Percentiles rank a stretch among this genome's conserved stretches.
These are phyloP conservation scores for Halcyon smyrnensis DNA, from an alignment of 2,797 vertebrate species.

Conservation along the genomic window DNA sequence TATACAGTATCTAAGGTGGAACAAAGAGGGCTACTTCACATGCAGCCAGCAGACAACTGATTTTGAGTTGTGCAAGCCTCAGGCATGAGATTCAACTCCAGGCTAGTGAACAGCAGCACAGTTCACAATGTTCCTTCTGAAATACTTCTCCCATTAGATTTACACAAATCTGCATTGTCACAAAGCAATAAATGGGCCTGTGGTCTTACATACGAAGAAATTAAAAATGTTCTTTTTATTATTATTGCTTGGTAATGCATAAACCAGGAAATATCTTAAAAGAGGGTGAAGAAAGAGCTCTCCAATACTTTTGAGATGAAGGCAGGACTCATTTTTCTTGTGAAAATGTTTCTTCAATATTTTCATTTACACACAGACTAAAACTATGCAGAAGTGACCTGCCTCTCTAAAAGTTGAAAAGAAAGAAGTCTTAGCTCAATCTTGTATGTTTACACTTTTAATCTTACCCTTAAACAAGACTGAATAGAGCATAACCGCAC, in stretches of 20 bases:
- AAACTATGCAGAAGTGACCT: not conserved
- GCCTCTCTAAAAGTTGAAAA: not conserved
- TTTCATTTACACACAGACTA: not conserved
- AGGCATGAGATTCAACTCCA: not conserved
- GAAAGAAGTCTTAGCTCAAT: not conserved
- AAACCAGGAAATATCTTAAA: not conserved
- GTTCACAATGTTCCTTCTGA: not conserved
- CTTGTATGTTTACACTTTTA: slow-evolving; percentile 32
- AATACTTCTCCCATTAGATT: not conserved
- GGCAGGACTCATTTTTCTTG: not conserved
- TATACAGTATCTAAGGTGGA: not conserved
- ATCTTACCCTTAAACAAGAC: slow-evolving; percentile 27
- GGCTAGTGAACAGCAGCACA: fast-evolving
- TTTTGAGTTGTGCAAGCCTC: not conserved
- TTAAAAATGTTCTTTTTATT: not conserved
- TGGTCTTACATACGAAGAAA: not conserved
- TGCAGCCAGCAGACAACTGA: not conserved
- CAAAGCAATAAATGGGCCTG: not conserved
- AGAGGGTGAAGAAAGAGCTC: not conserved
- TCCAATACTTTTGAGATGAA: not conserved
- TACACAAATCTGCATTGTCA: not conserved
- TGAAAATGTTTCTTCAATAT: not conserved
- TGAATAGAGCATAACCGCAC: slow-evolving; percentile 14
- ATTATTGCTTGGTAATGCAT: not conserved
- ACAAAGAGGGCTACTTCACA: not conserved